Evolutionary conservation across 2,888 invertebrate genomes (phyloP).

Genomic region (Metallyticus violacea): DNA sequence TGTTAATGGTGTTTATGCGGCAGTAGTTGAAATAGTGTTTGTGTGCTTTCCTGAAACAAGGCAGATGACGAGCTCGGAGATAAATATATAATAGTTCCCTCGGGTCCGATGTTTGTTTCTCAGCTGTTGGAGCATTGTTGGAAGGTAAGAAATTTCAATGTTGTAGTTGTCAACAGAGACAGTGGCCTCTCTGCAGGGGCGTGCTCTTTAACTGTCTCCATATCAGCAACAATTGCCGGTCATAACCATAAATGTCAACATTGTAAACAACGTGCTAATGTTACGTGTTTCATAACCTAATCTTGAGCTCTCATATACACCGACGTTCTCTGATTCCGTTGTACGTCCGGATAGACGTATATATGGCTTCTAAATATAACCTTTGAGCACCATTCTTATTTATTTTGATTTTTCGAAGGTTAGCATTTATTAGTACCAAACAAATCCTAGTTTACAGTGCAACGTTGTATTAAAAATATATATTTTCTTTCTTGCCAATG

Average conservation of each 20-base stretch:
- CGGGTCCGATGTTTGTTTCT: background rate
- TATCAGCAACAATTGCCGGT: background rate
- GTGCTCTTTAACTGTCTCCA: background rate
- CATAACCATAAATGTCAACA: background rate
- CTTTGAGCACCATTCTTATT: background rate
- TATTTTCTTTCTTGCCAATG: too few species aligned
- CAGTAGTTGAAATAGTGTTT: background rate
- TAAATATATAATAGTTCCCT: background rate
- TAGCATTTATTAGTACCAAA: too few species aligned
- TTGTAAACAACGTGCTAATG: background rate
- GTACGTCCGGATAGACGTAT: background rate
- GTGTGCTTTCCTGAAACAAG: background rate
- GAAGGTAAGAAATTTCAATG: background rate
- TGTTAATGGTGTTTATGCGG: background rate
- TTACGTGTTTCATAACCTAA: background rate
- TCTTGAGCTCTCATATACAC: too few species aligned
- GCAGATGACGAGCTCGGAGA: background rate
- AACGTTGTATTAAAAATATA: too few species aligned
- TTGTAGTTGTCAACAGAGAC: background rate
- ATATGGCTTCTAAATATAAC: background rate
- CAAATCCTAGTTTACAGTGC: too few species aligned
- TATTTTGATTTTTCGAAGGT: background rate
- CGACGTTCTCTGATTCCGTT: background rate
- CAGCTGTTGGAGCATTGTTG: background rate
- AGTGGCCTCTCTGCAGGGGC: background rate